phyloP scores from a whole-genome alignment of 2,888 invertebrate genomes.

The Glaucopsyche alexis region DNA sequence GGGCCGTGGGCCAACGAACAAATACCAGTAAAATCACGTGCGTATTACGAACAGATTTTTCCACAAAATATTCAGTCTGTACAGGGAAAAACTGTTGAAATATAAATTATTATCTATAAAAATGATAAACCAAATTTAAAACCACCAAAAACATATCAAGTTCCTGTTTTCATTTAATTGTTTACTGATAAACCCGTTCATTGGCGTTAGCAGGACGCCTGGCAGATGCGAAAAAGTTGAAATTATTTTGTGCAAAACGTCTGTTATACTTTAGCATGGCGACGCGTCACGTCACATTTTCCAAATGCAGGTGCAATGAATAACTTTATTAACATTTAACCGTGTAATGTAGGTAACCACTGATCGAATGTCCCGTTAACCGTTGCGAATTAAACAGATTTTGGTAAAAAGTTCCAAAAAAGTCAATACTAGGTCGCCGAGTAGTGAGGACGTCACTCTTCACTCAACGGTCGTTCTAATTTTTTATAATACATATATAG shows the following conservation, averaged over 20 bases:
- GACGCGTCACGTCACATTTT: not conserved
- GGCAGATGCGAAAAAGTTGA: not conserved
- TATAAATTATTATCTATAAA: not conserved
- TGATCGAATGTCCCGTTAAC: constrained; percentile 67
- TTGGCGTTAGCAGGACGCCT: not conserved
- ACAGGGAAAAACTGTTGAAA: not conserved
- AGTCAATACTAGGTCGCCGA: constrained; percentile 64
- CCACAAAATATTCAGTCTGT: not conserved
- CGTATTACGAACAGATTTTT: not conserved
- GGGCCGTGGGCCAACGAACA: not conserved
- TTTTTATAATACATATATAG: constrained; percentile 43
- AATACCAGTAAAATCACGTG: not conserved
- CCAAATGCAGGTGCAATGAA: not conserved
- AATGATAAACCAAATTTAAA: not conserved
- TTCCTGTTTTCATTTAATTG: not conserved
- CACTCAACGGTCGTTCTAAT: constrained; percentile 73
- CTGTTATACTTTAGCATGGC: not conserved
- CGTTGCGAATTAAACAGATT: constrained; percentile 70
- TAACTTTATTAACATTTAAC: constrained; percentile 6
- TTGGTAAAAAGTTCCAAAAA: constrained; percentile 72
- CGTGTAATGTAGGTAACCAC: constrained; percentile 46
- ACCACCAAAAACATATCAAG: not conserved
- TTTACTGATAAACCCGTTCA: not conserved
- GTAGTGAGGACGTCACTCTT: constrained; percentile 45
- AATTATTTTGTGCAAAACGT: not conserved